A percentile compares a stretch with the other conserved stretches of the same genome.
Evolutionary conservation across 2,888 invertebrate genomes (phyloP).

Genomic region (Ferrisia virgata): DNA sequence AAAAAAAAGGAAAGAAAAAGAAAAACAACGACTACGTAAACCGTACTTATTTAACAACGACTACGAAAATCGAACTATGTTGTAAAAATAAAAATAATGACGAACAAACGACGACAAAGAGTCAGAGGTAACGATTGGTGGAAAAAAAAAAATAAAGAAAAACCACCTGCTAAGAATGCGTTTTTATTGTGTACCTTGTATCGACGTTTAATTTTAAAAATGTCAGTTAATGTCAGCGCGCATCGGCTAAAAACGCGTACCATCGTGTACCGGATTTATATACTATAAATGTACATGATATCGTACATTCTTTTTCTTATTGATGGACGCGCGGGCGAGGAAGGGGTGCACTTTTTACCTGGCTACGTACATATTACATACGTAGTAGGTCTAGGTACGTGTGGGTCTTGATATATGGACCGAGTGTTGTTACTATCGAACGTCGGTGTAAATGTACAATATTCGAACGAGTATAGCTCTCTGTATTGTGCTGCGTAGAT

Average conservation of each 20-base stretch:
- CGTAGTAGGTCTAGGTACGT: no score
- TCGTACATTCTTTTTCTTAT: background rate
- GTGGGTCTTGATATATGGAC: no score
- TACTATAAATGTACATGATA: background rate
- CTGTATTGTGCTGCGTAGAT: no score
- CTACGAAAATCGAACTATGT: background rate
- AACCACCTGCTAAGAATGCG: constrained; percentile 23
- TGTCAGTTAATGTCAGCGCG: constrained; percentile 22
- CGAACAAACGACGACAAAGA: background rate
- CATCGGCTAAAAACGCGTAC: constrained; percentile 3
- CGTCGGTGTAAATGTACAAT: no score
- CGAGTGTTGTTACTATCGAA: no score
- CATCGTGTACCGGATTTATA: constrained; percentile 5
- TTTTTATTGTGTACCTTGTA: constrained; percentile 21
- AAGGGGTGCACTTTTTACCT: background rate
- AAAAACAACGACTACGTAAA: background rate
- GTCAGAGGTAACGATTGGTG: background rate
- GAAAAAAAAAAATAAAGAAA: background rate
- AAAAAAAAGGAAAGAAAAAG: background rate
- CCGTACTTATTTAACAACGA: background rate
- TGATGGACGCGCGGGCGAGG: no score
- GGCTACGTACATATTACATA: background rate
- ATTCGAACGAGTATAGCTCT: no score
- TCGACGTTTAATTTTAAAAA: constrained; percentile 23
- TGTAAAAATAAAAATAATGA: background rate